phyloP scores from a whole-genome alignment of 2,113 vertebrate genomes.

The Cygnus atratus region DNA sequence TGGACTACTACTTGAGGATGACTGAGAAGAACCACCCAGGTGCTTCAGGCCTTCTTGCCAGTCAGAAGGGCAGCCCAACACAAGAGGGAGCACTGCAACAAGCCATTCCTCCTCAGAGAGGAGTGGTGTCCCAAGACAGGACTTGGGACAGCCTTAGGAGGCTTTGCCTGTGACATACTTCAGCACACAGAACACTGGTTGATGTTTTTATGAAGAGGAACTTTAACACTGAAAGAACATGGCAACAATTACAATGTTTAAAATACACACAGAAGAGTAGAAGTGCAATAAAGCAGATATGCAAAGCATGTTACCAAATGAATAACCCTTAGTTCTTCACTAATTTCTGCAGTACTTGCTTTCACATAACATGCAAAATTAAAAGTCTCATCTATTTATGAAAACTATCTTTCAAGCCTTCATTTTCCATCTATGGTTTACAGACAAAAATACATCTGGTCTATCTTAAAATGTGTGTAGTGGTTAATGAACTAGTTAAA shows the following conservation, averaged over 20 bases:
- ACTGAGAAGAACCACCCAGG: background rate
- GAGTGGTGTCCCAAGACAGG: fast-evolving
- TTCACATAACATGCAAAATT: background rate
- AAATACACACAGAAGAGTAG: background rate
- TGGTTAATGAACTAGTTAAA: background rate
- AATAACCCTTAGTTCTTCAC: background rate
- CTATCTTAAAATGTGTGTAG: fast-evolving
- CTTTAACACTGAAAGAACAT: background rate
- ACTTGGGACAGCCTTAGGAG: background rate
- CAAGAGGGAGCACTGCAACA: background rate
- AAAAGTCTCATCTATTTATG: background rate
- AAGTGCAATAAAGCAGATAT: background rate
- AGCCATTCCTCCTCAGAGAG: background rate
- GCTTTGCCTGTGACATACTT: fast-evolving
- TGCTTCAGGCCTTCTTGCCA: background rate
- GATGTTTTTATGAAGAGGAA: background rate
- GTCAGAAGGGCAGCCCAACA: background rate
- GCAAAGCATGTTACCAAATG: background rate
- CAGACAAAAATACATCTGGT: background rate
- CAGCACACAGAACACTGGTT: background rate
- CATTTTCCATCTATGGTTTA: background rate
- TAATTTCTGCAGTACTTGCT: background rate
- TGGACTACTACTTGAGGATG: background rate
- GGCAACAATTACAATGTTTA: background rate
- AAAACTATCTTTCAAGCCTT: background rate